These are phyloP conservation scores for Cynaeus angustus DNA, from an alignment of 2,888 invertebrate species.

Conservation along the genomic window DNA sequence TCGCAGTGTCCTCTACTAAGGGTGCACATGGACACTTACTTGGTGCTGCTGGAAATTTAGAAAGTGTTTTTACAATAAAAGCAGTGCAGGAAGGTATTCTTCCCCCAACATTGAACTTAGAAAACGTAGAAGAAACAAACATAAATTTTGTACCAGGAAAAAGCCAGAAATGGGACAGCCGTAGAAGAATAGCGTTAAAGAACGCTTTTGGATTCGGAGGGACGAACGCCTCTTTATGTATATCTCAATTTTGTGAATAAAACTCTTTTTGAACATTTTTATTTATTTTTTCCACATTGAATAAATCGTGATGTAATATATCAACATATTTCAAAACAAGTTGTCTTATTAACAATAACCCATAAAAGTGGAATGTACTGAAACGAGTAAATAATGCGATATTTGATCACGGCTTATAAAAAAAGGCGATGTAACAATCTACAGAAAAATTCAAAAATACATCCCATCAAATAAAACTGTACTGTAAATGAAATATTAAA, in stretches of 20 bases:
- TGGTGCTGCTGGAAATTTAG: constrained; percentile 97
- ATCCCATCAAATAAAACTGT: constrained; percentile 11
- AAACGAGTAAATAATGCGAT: constrained; percentile 51
- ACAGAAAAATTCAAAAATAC: constrained; percentile 13
- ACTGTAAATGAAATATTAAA: constrained; percentile 40
- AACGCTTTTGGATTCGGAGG: constrained; percentile 99
- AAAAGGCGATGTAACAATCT: background rate
- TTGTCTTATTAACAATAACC: constrained; percentile 68
- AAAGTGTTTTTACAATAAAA: constrained; percentile 88
- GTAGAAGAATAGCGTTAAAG: constrained; percentile 85
- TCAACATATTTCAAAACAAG: constrained; percentile 64
- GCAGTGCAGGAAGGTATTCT: constrained; percentile 83
- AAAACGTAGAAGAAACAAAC: constrained; percentile 77
- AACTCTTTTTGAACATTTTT: constrained; percentile 27
- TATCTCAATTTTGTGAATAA: constrained; percentile 64
- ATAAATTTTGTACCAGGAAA: constrained; percentile 82
- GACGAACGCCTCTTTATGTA: constrained; percentile 93
- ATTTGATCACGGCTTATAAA: constrained; percentile 11
- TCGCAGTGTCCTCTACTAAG: constrained; percentile 92
- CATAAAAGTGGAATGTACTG: constrained; percentile 71
- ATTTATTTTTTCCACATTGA: constrained; percentile 64
- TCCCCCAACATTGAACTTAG: constrained; percentile 93
- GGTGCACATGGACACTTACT: constrained; percentile 98
- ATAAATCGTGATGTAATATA: constrained; percentile 55
- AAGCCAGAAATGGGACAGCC: constrained; percentile 75